phyloP scores from a whole-genome alignment of 2,888 invertebrate species.

The Diploptera punctata region DNA sequence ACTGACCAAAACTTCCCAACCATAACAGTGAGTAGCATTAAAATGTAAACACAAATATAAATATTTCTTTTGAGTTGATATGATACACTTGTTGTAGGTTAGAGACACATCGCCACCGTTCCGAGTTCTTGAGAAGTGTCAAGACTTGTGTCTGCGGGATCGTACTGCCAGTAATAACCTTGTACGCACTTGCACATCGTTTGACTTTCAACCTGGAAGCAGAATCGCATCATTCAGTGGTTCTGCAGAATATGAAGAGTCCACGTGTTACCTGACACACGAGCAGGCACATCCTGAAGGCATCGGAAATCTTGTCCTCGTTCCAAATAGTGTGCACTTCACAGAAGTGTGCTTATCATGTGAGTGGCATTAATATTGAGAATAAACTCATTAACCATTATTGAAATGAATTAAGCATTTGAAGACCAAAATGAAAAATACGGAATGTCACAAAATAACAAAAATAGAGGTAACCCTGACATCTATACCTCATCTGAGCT shows the following conservation, averaged over 20 bases:
- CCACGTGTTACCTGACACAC: constrained; percentile 83
- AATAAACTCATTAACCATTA: neutral
- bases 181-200: constrained; percentile 84
- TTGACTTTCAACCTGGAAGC: constrained; percentile 90
- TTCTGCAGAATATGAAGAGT: constrained; percentile 85
- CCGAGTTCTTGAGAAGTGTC: constrained; percentile 87
- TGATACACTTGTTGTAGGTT: no score
- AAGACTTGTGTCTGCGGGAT: constrained; percentile 83
- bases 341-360: constrained; percentile 89
- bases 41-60: no score
- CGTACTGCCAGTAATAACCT: constrained; percentile 78
- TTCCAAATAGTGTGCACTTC: constrained; percentile 89
- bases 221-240: constrained; percentile 83
- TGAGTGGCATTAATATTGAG: constrained; percentile 60
- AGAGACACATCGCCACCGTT: constrained; percentile 86
- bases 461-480: no score
- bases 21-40: no score
- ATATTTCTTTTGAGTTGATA: no score
- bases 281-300: constrained; percentile 90
- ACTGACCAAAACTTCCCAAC: no score
- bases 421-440: no score
- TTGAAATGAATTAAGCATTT: no score
- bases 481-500: no score
- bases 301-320: constrained; percentile 85
- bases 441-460: no score